phyloP scores from a whole-genome alignment of 2,797 vertebrate species.

The Dermochelys coriacea region DNA sequence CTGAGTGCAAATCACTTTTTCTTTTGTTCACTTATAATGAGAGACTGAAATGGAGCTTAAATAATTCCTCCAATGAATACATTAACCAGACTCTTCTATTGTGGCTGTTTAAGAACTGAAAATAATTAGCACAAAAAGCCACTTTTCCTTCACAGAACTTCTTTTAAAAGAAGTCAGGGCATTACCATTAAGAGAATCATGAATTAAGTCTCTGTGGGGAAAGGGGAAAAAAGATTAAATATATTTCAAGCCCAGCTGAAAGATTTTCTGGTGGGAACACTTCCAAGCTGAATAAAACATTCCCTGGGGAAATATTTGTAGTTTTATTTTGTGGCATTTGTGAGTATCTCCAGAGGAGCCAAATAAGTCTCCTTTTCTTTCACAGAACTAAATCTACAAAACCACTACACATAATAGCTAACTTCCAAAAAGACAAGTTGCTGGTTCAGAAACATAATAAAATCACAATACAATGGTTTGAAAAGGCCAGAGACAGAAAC shows the following conservation, averaged over 20 bases:
- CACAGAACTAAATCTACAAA: constrained; percentile 32
- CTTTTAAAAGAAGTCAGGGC: constrained; percentile 77
- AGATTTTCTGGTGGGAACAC: constrained; percentile 79
- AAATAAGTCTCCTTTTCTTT: constrained; percentile 15
- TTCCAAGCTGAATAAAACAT: constrained; percentile 75
- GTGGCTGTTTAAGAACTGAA: constrained; percentile 79
- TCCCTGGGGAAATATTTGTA: constrained; percentile 73
- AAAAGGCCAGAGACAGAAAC: constrained; percentile 1
- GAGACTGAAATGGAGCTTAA: constrained; percentile 83
- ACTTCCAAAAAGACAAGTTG: constrained; percentile 10
- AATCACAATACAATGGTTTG: not conserved
- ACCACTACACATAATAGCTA: not conserved
- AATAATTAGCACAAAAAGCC: constrained; percentile 82
- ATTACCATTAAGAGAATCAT: constrained; percentile 73
- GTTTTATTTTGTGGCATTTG: constrained; percentile 65
- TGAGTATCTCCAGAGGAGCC: constrained; percentile 42
- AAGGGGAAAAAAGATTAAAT: constrained; percentile 72
- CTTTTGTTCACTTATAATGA: constrained; percentile 80
- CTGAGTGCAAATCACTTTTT: constrained; percentile 80
- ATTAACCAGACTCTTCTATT: constrained; percentile 79
- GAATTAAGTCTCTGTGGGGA: constrained; percentile 75
- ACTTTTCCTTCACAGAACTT: constrained; percentile 77
- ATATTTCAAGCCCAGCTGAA: constrained; percentile 76
- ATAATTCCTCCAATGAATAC: constrained; percentile 82
- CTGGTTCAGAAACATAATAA: not conserved